Evolutionary conservation across 2,888 invertebrate species (phyloP), one percentile per base, ranked within the genome.

Genomic region (Nymphalis urticae): DNA sequence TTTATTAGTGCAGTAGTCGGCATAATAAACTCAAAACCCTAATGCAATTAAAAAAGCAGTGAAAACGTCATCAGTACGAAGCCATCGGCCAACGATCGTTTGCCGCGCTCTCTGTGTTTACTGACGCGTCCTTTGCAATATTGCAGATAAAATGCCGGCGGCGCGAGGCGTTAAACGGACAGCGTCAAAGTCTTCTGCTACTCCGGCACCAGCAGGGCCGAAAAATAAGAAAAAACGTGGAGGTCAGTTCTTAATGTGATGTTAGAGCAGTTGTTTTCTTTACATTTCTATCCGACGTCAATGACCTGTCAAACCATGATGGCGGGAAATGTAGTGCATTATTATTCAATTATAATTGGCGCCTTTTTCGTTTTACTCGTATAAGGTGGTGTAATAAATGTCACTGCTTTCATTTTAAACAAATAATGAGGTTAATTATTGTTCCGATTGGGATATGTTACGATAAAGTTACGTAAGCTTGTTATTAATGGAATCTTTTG

Each of bases 91-190:
- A 73, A 74, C 71, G 78, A 78, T 79, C 77, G 80, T 87, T 89
- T 91, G 86, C 87, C 87, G 89, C 90, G 90, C 86, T 85, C 81
- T 77, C 59, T 68, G 82, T 88, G 84, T 85, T 87, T 88, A 88
- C 86, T 90, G 89, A 89, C 85, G 89, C 89, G 84, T 88, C 83
- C 85, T 82, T 89, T 88, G 85, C 86, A 86, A 85, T 88, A 89
- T 92, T 91, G 85, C 90, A 92, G 92, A 76, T 86, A 88, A 79
- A 83, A 93, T 93, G 93, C 93, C 93, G 88, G 91, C 93, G 80
- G 88, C 92, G 76, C 87, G 93, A 79, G 93, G 93, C 77, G 88
- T 90, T 72, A 93, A 93, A 83, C 87, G 93, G 79, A 79, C 92
- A 75, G 92, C 93, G 75, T 90, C 93, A 63, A 93, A 92, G 82